Percentiles rank a stretch among this genome's conserved stretches.
phyloP scores from a whole-genome alignment of 2,797 vertebrate species.

The Vipera latastei region DNA sequence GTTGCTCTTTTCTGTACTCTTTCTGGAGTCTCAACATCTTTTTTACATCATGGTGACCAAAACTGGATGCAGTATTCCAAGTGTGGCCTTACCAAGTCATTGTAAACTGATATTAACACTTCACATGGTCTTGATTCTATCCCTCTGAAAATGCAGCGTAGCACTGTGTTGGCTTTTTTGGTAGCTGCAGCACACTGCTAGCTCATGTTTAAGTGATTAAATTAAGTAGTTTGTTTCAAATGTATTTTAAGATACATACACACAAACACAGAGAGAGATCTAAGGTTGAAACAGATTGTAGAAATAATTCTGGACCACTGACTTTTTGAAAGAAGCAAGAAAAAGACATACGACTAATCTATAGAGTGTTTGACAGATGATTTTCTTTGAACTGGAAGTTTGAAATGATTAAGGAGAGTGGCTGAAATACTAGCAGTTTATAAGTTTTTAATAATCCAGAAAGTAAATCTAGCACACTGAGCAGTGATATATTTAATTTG shows the following conservation, averaged over 20 bases:
- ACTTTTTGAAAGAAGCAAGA: not conserved
- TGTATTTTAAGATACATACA: not conserved
- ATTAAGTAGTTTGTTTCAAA: not conserved
- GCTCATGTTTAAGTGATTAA: too few species aligned
- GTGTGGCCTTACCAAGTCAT: too few species aligned
- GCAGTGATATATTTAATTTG: slow-evolving; percentile 6
- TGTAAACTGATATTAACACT: too few species aligned
- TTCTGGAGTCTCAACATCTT: too few species aligned
- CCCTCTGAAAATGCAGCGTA: too few species aligned
- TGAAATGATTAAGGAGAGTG: not conserved
- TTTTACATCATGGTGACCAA: too few species aligned
- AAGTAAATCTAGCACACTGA: slow-evolving; percentile 1
- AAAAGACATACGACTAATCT: not conserved
- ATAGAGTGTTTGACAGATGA: not conserved
- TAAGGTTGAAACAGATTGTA: not conserved
- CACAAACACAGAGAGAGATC: not conserved
- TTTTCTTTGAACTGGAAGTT: not conserved
- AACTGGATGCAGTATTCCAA: too few species aligned
- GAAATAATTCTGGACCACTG: not conserved
- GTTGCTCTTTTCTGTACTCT: too few species aligned
- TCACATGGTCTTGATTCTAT: too few species aligned
- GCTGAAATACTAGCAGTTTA: not conserved
- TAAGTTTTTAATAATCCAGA: slow-evolving; percentile 1
- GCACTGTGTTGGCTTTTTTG: too few species aligned
- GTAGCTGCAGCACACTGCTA: too few species aligned